phyloP scores from a whole-genome alignment of 2,888 invertebrate genomes.

The Clivina fossor region DNA sequence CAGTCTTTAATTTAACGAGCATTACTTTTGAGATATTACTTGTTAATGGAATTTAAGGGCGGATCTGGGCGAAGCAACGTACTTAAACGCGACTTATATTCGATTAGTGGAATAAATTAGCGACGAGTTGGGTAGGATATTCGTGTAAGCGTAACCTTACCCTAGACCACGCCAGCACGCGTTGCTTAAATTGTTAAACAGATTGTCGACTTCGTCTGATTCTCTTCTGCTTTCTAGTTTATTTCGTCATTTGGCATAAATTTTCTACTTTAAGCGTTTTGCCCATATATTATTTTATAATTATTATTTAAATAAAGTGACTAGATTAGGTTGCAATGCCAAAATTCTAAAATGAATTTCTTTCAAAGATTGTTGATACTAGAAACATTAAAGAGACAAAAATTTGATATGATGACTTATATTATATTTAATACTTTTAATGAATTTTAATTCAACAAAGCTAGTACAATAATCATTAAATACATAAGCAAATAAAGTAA shows the following conservation, averaged over 20 bases:
- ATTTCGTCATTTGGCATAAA: too few relatives aligned
- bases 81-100: conserved; percentile 22
- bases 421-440: too few relatives aligned
- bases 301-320: not conserved
- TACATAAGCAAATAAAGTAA: too few relatives aligned
- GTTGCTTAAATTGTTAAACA: conserved; percentile 23
- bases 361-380: too few relatives aligned
- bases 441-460: too few relatives aligned
- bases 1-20: conserved; percentile 6
- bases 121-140: conserved; percentile 13
- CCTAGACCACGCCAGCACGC: conserved; percentile 16
- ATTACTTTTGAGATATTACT: conserved; percentile 18
- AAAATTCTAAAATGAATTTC: not conserved
- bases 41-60: conserved; percentile 20
- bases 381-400: too few relatives aligned
- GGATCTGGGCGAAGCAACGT: conserved; percentile 3
- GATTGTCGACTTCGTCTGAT: conserved; percentile 14
- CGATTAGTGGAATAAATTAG: conserved; percentile 28
- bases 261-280: too few relatives aligned
- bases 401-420: too few relatives aligned
- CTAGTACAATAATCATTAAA: too few relatives aligned
- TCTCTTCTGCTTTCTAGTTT: too few relatives aligned
- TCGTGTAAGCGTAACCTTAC: too few relatives aligned
- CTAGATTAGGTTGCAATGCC: not conserved
- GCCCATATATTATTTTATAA: too few relatives aligned